Evolutionary conservation across 2,113 vertebrate genomes (phyloP).

Genomic region (Philantomba maxwellii): DNA sequence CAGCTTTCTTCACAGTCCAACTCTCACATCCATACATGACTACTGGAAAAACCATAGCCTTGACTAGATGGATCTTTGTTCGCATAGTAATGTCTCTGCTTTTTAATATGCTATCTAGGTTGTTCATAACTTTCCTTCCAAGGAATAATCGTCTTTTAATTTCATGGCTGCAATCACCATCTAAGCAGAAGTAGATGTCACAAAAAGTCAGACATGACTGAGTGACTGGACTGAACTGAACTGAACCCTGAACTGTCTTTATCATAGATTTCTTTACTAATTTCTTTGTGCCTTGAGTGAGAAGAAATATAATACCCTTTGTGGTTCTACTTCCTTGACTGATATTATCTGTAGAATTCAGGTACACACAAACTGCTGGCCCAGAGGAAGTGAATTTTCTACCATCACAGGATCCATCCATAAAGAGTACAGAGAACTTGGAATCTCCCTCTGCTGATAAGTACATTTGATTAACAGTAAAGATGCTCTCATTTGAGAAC

Average conservation of each 20-base stretch:
- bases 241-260: conserved; percentile 82
- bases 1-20: no score
- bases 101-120: no score
- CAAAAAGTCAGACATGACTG: no score
- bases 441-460: not conserved
- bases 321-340: not conserved
- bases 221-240: no score
- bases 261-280: conserved; percentile 73
- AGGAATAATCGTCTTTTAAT: no score
- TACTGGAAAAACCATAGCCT: no score
- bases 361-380: not conserved
- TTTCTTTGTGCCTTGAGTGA: not conserved
- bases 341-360: not conserved
- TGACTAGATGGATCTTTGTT: no score
- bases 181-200: not conserved
- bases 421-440: not conserved
- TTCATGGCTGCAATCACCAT: no score
- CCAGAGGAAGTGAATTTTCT: not conserved
- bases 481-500: not conserved
- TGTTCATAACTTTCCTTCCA: no score
- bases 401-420: not conserved
- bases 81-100: no score
- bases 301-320: not conserved
- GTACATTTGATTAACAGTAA: not conserved
- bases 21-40: no score